Evolutionary conservation across 2,113 vertebrate species (phyloP).

Genomic region (Cinclus cinclus): DNA sequence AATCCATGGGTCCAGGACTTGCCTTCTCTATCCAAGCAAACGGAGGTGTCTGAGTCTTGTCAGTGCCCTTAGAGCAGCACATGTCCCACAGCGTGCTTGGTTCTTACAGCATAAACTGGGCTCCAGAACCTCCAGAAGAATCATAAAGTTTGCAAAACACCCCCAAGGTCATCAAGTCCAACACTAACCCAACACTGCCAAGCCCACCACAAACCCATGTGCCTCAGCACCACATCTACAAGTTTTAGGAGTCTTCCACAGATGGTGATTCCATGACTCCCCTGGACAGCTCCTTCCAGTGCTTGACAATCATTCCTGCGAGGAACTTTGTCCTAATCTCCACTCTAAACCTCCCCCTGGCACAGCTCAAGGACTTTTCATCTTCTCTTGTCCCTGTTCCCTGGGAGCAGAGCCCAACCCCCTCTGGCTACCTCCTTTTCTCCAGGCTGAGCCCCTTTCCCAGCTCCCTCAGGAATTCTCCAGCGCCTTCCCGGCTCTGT

Average conservation of each 20-base stretch:
- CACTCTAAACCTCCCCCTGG: not conserved
- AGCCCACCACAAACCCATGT: fast-evolving
- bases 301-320: not conserved
- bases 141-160: not conserved
- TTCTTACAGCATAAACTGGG: not conserved
- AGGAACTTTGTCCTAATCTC: not conserved
- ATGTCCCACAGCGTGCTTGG: not conserved
- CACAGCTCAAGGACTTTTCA: fast-evolving
- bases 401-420: not conserved
- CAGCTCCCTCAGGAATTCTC: not conserved
- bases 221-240: not conserved
- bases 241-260: not conserved
- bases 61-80: not conserved
- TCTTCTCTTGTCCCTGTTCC: not conserved
- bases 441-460: not conserved
- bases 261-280: not conserved
- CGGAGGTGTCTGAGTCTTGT: not conserved
- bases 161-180: fast-evolving
- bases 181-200: too few species aligned
- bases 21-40: not conserved
- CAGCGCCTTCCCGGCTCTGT: fast-evolving
- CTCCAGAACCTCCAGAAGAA: not conserved
- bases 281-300: not conserved
- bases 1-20: too few species aligned
- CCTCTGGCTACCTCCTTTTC: not conserved